A percentile compares a stretch with the other conserved stretches of the same genome.
phyloP scores from a whole-genome alignment of 2,113 vertebrate species.

The Benitochromis conjunctus region DNA sequence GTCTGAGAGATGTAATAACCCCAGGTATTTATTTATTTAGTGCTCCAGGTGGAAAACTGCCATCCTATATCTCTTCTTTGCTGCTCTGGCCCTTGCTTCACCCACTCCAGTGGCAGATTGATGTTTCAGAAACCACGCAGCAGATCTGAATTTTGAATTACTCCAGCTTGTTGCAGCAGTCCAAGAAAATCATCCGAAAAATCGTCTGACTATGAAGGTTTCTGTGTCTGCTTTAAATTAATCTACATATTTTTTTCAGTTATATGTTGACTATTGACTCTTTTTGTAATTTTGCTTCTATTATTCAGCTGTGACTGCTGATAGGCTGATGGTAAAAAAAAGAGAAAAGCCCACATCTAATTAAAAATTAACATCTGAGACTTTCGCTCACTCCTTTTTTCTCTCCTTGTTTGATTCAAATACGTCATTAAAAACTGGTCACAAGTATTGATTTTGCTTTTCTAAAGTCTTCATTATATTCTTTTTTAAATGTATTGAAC shows the following conservation, averaged over 20 bases:
- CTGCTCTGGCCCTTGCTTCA: slow-evolving; percentile 1
- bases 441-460: not conserved
- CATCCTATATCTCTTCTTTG: not conserved
- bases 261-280: not conserved
- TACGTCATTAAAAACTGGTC: not conserved
- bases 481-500: not conserved
- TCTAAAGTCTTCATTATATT: not conserved
- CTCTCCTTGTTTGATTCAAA: not conserved
- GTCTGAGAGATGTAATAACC: not conserved
- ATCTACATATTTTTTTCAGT: not conserved
- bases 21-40: not conserved
- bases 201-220: not conserved
- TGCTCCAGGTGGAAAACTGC: not conserved
- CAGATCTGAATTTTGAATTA: not conserved
- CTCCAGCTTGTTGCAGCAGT: not conserved
- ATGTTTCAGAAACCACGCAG: not conserved
- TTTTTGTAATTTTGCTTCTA: not conserved
- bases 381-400: not conserved
- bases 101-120: not conserved
- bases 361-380: not conserved
- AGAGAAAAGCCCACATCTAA: not conserved
- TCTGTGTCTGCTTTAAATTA: not conserved
- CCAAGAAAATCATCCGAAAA: not conserved
- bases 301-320: not conserved
- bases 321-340: not conserved